Conservation (phyloP, 2,113 vertebrate species). For the Galbula dea region DNA sequence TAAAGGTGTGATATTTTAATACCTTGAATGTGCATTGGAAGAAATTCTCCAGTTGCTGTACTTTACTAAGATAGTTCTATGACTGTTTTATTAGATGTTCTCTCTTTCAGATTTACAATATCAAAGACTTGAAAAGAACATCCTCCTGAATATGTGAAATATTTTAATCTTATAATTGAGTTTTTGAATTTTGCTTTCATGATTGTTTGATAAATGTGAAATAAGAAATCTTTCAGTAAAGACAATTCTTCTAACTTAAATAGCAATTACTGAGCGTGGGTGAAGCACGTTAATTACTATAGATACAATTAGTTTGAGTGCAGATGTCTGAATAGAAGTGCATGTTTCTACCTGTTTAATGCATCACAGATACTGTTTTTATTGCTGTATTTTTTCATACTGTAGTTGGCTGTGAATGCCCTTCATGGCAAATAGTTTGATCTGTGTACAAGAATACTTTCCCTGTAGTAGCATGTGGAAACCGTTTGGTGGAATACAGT, state of each 20-base stretch:
- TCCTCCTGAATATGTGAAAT: constrained; percentile 49
- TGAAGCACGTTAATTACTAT: constrained; percentile 31
- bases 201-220: constrained; percentile 46
- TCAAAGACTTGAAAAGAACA: background rate
- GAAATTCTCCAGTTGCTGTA: background rate
- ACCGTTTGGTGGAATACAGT: constrained; percentile 44
- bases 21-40: background rate
- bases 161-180: constrained; percentile 60
- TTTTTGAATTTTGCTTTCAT: constrained; percentile 51
- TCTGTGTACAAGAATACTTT: constrained; percentile 40
- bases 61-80: background rate
- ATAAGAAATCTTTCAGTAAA: constrained; percentile 40
- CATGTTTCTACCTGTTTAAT: constrained; percentile 56
- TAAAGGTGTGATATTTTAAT: background rate
- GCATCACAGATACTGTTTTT: constrained; percentile 27
- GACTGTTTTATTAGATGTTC: background rate
- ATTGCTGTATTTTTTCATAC: constrained; percentile 49
- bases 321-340: constrained; percentile 36
- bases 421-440: constrained; percentile 24
- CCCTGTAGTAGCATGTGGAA: constrained; percentile 54
- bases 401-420: constrained; percentile 19
- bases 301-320: constrained; percentile 49
- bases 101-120: background rate
- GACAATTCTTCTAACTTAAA: constrained; percentile 17
- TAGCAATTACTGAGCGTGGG: constrained; percentile 39